Base-by-base conservation (phyloP, 35 echinoderm and acorn worm species). In the Heliocidaris erythrogramma region DNA sequence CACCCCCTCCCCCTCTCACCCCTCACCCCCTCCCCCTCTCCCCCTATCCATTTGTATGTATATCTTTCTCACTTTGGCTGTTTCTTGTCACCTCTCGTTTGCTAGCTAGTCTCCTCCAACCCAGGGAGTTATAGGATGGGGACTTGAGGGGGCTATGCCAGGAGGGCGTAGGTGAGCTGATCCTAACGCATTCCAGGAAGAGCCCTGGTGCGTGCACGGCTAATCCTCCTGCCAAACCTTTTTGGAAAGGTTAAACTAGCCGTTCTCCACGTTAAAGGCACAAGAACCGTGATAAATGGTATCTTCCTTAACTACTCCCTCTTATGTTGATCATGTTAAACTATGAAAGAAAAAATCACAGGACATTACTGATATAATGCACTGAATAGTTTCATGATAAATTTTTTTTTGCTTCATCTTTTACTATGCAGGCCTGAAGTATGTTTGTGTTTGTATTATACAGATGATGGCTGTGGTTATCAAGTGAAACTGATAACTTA, bases 141-240 rank as follows among this genome's bases (percentile, higher is more conserved):
- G 60, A 27, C 60, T 27, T 17, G 30, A 48, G 87, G 47, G 87
- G 87, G 87, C 30, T 18, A 48, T 32, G 87, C 42, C 31, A 89
- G 31, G 31, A 47, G 87, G 87, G 87, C 47, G 31, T 32, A 48
- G 87, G 31, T 89, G 87, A 47, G 87, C 31, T 48, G 18, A 89
- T 31, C 87, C 32, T 9, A 47, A 89, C 18, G 87, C 87, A 89
- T 89, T 47, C 87, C 87, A 48, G 17, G 87, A n/a, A n/a, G 32
- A 89, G 47, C 87, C 87, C 47, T 18, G 31, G 31, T 89, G 87
- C 87, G 87, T 89, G 47, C 47, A 24, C 87, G 12, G 31, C 47
- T 89, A 89, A 89, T 89, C 87, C 87, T 9, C 87, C 87, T 89
- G 87, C 87, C 87, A 89, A 89, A 89, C 87, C 47, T 89, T 89